Conservation (phyloP, 1,140 invertebrate genomes). For the Phenacoccus solenopsis region DNA sequence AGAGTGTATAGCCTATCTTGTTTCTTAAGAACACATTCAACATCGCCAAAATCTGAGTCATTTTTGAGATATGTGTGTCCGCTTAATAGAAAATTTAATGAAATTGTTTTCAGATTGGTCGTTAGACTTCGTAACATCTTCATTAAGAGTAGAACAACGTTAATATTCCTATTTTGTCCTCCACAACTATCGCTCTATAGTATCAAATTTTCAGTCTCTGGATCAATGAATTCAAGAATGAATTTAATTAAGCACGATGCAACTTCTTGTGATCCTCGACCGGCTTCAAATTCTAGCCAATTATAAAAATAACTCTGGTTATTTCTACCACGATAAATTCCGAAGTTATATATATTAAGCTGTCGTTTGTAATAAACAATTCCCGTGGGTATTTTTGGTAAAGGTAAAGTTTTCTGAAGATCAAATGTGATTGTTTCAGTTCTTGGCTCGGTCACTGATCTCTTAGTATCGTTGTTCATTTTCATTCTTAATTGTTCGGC, state of each 20-base stretch:
- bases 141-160: conserved; percentile 30
- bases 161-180: conserved; percentile 33
- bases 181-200: conserved; percentile 34
- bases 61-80: conserved; percentile 33
- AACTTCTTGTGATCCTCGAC: conserved; percentile 31
- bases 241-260: conserved; percentile 31
- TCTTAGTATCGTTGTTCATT: no score
- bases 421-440: conserved; percentile 28
- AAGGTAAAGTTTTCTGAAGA: conserved; percentile 30
- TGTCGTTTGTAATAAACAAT: conserved; percentile 29
- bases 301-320: conserved; percentile 28
- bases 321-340: conserved; percentile 27
- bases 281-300: conserved; percentile 31
- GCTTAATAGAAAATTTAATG: conserved; percentile 29
- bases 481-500: no score
- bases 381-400: conserved; percentile 30
- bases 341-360: no score
- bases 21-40: conserved; percentile 30
- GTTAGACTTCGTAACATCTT: conserved; percentile 27
- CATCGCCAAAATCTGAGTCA: conserved; percentile 31
- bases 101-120: conserved; percentile 28
- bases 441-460: no score
- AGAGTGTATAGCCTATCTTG: conserved; percentile 12
- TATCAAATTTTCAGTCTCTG: conserved; percentile 26
- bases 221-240: no score